Conservation (phyloP, 2,888 invertebrate genomes). For the Spicauda simplicius region DNA sequence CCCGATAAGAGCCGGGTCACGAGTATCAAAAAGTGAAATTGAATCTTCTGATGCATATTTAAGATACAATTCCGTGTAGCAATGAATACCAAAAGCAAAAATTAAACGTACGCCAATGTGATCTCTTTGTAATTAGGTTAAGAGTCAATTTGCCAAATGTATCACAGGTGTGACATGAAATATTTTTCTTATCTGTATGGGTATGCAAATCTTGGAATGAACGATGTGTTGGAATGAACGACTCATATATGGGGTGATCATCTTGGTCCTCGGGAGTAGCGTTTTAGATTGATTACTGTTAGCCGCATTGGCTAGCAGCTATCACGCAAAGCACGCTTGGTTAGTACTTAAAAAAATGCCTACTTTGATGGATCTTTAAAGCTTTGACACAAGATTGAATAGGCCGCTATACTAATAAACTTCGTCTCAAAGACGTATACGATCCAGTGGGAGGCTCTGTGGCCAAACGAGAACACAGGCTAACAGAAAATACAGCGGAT, state of each 20-base stretch:
- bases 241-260: too few relatives aligned
- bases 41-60: neutral
- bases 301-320: neutral
- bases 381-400: neutral
- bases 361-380: neutral
- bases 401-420: neutral
- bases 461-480: neutral
- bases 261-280: too few relatives aligned
- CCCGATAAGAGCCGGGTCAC: slow-evolving; percentile 14
- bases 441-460: neutral
- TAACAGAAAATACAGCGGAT: too few relatives aligned
- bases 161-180: neutral
- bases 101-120: neutral
- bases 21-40: slow-evolving; percentile 5
- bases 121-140: neutral
- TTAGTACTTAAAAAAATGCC: neutral
- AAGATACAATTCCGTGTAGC: neutral
- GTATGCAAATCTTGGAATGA: neutral
- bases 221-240: too few relatives aligned
- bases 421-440: neutral
- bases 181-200: neutral
- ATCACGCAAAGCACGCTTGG: neutral
- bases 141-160: neutral
- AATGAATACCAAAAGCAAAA: neutral
- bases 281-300: neutral